A percentile compares a stretch with the other conserved stretches of the same genome.
phyloP scores from a whole-genome alignment of 2,888 invertebrate species.

The Norana najaformis region DNA sequence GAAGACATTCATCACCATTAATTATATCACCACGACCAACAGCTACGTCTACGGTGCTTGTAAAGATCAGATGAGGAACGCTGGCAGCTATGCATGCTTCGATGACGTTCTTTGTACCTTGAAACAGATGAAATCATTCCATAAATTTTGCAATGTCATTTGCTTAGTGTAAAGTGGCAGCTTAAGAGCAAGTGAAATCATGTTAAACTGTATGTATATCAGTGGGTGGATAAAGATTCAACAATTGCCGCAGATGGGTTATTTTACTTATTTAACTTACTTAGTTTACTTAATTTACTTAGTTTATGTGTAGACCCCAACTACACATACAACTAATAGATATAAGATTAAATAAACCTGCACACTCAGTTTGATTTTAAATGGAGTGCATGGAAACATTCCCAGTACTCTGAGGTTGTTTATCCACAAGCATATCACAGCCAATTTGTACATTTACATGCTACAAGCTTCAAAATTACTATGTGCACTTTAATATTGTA shows the following conservation, averaged over 20 bases:
- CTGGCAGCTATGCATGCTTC: conserved; percentile 64
- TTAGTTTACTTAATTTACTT: background rate
- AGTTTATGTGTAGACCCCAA: too few relatives aligned
- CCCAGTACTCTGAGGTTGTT: too few relatives aligned
- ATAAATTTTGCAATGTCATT: background rate
- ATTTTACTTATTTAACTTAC: background rate
- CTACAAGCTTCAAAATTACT: too few relatives aligned
- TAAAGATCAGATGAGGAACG: conserved; percentile 67
- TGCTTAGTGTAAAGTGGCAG: background rate
- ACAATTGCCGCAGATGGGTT: background rate
- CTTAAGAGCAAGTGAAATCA: too few relatives aligned
- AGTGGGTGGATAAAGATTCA: background rate
- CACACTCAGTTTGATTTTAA: too few relatives aligned
- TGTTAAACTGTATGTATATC: background rate
- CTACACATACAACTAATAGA: background rate
- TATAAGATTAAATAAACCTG: too few relatives aligned
- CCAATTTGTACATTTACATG: too few relatives aligned
- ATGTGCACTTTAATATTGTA: too few relatives aligned
- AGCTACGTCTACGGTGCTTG: conserved; percentile 69
- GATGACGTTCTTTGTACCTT: conserved; percentile 69
- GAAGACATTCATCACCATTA: conserved; percentile 54
- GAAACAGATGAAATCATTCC: background rate
- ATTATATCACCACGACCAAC: conserved; percentile 58
- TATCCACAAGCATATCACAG: too few relatives aligned
- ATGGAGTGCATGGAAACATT: too few relatives aligned